Evolutionary conservation across 2,888 invertebrate genomes (phyloP).

Genomic region (Aspidapion aeneum): DNA sequence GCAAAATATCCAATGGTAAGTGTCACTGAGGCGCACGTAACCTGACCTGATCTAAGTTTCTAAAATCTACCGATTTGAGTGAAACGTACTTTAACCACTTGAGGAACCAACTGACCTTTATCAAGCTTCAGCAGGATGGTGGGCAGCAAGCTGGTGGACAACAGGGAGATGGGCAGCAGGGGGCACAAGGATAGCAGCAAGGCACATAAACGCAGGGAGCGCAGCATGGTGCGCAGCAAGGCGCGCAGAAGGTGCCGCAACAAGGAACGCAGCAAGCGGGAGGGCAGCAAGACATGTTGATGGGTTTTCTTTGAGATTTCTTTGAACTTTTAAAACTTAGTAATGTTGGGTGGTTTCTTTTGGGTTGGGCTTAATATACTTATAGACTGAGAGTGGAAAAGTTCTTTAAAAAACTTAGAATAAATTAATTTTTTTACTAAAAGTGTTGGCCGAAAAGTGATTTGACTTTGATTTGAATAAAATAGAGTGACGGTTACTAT

Average conservation of each 20-base stretch:
- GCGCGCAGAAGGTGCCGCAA: conserved; percentile 26
- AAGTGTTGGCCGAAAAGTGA: background rate
- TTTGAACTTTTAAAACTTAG: conserved; percentile 1
- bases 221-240: conserved; percentile 26
- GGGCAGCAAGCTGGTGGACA: conserved; percentile 10
- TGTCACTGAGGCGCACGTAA: too few species aligned
- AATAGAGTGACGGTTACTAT: background rate
- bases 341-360: background rate
- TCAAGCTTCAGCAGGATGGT: too few species aligned
- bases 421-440: background rate
- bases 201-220: conserved; percentile 31
- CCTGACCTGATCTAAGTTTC: too few species aligned
- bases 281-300: conserved; percentile 27
- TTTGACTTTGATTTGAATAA: too few species aligned
- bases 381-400: conserved; percentile 9
- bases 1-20: too few species aligned
- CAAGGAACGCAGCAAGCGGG: conserved; percentile 30
- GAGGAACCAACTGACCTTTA: too few species aligned
- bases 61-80: too few species aligned
- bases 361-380: background rate
- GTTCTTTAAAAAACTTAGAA: conserved; percentile 1
- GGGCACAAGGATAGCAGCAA: conserved; percentile 25
- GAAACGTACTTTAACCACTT: too few species aligned
- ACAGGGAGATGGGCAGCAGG: conserved; percentile 7
- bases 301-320: conserved; percentile 1